A percentile compares a stretch with the other conserved stretches of the same genome.
phyloP scores from a whole-genome alignment of 1,140 invertebrate genomes.

The Ephestia elutella region DNA sequence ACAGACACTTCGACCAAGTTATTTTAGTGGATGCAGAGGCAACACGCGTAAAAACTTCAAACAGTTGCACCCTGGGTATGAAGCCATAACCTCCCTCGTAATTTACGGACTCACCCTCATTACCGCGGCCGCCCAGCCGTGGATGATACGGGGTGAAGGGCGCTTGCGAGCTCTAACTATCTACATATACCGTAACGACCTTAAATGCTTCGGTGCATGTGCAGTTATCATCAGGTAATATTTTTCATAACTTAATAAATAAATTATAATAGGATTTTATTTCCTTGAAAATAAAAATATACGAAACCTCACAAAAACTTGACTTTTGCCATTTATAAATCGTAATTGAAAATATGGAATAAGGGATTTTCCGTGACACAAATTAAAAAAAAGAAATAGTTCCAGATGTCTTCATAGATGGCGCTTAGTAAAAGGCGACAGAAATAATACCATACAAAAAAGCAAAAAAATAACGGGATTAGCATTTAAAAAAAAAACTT shows the following conservation, averaged over 20 bases:
- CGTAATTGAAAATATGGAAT: no score
- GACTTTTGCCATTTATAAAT: no score
- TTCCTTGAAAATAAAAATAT: background rate
- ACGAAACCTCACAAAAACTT: no score
- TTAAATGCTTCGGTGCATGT: slow-evolving; percentile 27
- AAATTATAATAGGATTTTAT: background rate
- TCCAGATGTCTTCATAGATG: no score
- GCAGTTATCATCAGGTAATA: slow-evolving; percentile 15
- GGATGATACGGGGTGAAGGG: slow-evolving; percentile 45
- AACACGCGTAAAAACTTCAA: slow-evolving; percentile 65
- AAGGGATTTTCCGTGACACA: no score
- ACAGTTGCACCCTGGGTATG: slow-evolving; percentile 47
- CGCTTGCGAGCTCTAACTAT: slow-evolving; percentile 30
- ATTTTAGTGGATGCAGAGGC: slow-evolving; percentile 20
- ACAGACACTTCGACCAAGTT: background rate
- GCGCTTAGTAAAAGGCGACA: no score
- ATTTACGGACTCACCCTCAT: slow-evolving; percentile 63
- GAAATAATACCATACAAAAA: no score
- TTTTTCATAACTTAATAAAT: background rate
- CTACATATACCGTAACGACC: slow-evolving; percentile 20
- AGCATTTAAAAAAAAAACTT: no score
- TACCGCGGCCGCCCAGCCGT: slow-evolving; percentile 51
- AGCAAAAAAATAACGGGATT: no score
- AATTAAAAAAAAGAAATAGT: no score
- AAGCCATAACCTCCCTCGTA: slow-evolving; percentile 34